Evolutionary conservation across 2,888 invertebrate species (phyloP), one percentile per base, ranked within the genome.

Genomic region (Smittia sp.): DNA sequence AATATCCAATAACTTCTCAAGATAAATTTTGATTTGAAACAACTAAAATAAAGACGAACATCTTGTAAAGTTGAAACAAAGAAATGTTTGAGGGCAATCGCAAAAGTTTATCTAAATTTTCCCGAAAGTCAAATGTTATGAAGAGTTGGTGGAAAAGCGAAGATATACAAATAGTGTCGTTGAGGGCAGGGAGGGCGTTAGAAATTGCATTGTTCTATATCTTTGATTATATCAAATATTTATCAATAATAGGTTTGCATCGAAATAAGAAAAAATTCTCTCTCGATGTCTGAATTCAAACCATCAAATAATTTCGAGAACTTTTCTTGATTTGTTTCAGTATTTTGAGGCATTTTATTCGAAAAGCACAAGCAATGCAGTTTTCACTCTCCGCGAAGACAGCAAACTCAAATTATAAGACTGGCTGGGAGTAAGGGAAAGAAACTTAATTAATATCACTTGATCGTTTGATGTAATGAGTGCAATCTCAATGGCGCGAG

Each of bases 381-480:
- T 46, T 46, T 46, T 46, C 22, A 7, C 22, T 63, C 27, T 27
- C n/a, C n/a, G 25, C 13, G 24, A 27, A 15, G n/a, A 27, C 9
- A 27, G 4, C 11, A 20, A 58, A 58, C 58, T 20, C 4, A 18
- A 58, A 13, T 46, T 4, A 46, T 58, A 22, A 58, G 18, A 27
- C 13, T 63, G 63, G 63, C 63, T n/a, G 13, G 22, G 20, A 58
- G n/a, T n/a, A 58, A 20, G 22, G 20, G 4, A 13, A 58, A 63
- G 2, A 63, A 63, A 63, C 63, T 63, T 63, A 63, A 63, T 63
- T 63, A 63, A 27, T 63, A 63, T 63, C 63, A 63, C 63, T 58
- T 63, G 18, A 13, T 58, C 25, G 3, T 24, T 27, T 24, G 27
- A 20, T 63, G 11, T 63, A 63, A 63, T 63, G 63, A 63, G 25